These are phyloP conservation scores for Condylostylus longicornis DNA, from an alignment of 1,140 invertebrate species.

Conservation along the genomic window DNA sequence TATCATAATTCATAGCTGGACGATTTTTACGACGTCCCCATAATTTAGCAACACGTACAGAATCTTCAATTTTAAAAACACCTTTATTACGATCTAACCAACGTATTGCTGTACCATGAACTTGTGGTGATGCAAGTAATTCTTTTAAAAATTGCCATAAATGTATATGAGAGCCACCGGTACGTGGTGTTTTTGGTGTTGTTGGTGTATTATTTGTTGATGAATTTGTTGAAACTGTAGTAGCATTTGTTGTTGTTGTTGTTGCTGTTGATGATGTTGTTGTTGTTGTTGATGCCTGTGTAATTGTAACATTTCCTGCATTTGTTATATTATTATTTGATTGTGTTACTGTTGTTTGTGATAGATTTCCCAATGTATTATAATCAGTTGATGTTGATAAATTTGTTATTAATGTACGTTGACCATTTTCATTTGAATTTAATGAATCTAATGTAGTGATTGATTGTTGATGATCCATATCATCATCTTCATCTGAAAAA, in stretches of 20 bases:
- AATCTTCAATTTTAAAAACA: conserved; percentile 99
- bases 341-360: conserved; percentile 17
- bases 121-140: conserved; percentile 68
- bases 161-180: conserved; percentile 77
- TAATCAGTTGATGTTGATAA: too few species aligned
- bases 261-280: conserved; percentile 6
- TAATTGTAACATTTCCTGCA: conserved; percentile 23
- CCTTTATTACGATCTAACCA: conserved; percentile 91
- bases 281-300: conserved; percentile 11
- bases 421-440: too few species aligned
- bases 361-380: not conserved
- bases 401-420: too few species aligned
- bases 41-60: conserved; percentile 80
- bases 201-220: conserved; percentile 22
- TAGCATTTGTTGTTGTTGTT: conserved; percentile 15
- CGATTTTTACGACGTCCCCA: conserved; percentile 97
- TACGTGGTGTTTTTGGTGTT: conserved; percentile 28
- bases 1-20: conserved; percentile 99
- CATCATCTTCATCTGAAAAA: conserved; percentile 40
- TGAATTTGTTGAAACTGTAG: conserved; percentile 15
- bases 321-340: conserved; percentile 19
- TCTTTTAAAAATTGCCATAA: conserved; percentile 99
- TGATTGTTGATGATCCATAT: too few species aligned
- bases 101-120: conserved; percentile 83
- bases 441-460: too few species aligned